Percentiles rank a stretch among this genome's conserved stretches.
phyloP scores from a whole-genome alignment of 2,888 invertebrate genomes.

The Tenthredo mesomela region DNA sequence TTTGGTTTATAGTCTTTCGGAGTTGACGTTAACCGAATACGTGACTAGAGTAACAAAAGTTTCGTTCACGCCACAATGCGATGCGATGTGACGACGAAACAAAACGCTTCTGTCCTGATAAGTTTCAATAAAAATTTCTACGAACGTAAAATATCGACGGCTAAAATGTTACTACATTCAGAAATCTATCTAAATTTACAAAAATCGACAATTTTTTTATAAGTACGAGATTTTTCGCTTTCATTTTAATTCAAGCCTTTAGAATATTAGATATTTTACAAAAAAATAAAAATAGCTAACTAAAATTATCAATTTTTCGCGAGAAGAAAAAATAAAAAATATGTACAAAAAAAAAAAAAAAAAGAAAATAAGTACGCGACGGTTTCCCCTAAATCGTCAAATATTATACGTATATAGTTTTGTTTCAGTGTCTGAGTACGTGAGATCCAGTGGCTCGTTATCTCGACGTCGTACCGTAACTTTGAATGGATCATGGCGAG shows the following conservation, averaged over 20 bases:
- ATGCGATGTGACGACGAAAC: neutral
- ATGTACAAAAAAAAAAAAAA: no score
- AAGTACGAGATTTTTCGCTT: no score
- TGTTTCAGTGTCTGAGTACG: slow-evolving; percentile 77
- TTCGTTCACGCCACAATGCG: neutral
- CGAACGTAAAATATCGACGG: neutral
- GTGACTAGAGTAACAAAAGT: neutral
- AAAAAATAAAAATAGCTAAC: no score
- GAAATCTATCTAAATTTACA: neutral
- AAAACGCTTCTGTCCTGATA: neutral
- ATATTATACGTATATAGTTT: neutral
- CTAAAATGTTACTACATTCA: neutral
- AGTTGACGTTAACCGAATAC: slow-evolving; percentile 1
- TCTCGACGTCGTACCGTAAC: slow-evolving; percentile 73
- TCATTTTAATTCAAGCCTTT: no score
- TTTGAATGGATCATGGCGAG: slow-evolving; percentile 78
- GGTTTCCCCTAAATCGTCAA: neutral
- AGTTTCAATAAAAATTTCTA: neutral
- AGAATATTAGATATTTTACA: no score
- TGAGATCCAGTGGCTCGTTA: slow-evolving; percentile 74
- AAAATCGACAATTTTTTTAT: neutral
- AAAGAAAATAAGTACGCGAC: no score
- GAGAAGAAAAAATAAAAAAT: no score
- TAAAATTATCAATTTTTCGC: no score
- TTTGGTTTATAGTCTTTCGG: slow-evolving; percentile 26